Base-by-base conservation (phyloP, 2,888 invertebrate genomes). In the Copidosoma aretas region DNA sequence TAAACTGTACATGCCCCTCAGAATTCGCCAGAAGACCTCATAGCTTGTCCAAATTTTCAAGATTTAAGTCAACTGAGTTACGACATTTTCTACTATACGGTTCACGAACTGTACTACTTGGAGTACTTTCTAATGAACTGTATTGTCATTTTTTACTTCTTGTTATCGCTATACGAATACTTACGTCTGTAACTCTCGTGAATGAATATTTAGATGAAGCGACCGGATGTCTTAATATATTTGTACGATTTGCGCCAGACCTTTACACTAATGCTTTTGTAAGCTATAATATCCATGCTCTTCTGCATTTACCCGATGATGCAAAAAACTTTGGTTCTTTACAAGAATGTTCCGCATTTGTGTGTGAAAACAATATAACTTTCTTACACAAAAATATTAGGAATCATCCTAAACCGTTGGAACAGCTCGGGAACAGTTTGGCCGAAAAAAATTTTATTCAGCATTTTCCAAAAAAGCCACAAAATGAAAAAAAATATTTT, bases 331-430 rank as follows among this genome's bases (percentile, higher is more conserved):
- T 3, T 21, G 60, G 51, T 8, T 21, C 32, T 14, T 32, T 60
- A 15, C 32, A 60, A 39, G 1, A 51, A 5, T 60, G 60, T 21
- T 51, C 60, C 5, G 60, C 60, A 8, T 60, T 60, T 52, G 15
- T 51, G 14, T 60, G 52, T 32, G 60, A 60, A 39, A 60, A 60
- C 21, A 60, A 60, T 52, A 60, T 60, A 39, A 51, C 60, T 17
- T 15, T 60, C 10, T 51, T 60, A 19, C 25, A n/a, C 17, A 60
- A 60, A 52, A 39, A 52, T 12, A 51, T 60, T 14, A 51, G 60
- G 21, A 52, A 60, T 32, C 60, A 60, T 52, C 60, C 60, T 21
- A 1, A 10, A 1, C 60, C 60, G 15, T 10, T 60, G 15, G 32
- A 60, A 19, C 60, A 60, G 21, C 52, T 60, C 21, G 60, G 51